Percentiles rank a stretch among this genome's conserved stretches.
Conservation (phyloP, 2,888 invertebrate species). For the Odontomyia ornata region DNA sequence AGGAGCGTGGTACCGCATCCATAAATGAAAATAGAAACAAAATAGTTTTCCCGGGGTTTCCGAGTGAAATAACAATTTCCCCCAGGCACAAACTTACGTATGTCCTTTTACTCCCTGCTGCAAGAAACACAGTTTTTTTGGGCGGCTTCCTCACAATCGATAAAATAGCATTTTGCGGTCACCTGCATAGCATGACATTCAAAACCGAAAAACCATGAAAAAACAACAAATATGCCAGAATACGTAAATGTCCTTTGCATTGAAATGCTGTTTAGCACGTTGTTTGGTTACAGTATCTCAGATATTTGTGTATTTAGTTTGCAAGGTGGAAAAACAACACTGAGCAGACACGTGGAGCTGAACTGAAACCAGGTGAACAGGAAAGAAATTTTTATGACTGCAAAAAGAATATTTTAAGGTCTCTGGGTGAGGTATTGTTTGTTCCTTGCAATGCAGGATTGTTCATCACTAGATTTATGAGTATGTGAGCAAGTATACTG, state of each 20-base stretch:
- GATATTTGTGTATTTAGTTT: background rate
- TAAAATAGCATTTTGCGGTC: constrained; percentile 34
- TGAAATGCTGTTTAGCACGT: constrained; percentile 20
- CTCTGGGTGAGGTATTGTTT: background rate
- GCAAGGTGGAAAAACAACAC: background rate
- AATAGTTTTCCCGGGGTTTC: constrained; percentile 35
- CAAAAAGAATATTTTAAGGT: background rate
- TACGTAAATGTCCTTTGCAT: constrained; percentile 31
- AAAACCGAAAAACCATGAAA: background rate
- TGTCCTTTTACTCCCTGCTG: background rate
- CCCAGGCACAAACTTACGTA: background rate
- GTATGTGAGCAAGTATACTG: background rate
- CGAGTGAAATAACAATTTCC: constrained; percentile 31
- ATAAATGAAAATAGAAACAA: constrained; percentile 28
- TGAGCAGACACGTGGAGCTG: background rate
- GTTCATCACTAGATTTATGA: background rate
- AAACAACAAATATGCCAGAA: too few relatives aligned
- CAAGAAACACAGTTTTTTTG: background rate
- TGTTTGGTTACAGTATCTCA: background rate
- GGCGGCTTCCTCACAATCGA: constrained; percentile 33
- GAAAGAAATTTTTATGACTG: constrained; percentile 14
- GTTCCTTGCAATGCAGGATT: background rate
- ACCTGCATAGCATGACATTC: constrained; percentile 41
- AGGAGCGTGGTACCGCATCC: too few relatives aligned
- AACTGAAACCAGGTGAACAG: constrained; percentile 31